A percentile compares a stretch with the other conserved stretches of the same genome.
Evolutionary conservation across 1,140 invertebrate species (phyloP).

Genomic region (Pseudomyrmex gracilis): DNA sequence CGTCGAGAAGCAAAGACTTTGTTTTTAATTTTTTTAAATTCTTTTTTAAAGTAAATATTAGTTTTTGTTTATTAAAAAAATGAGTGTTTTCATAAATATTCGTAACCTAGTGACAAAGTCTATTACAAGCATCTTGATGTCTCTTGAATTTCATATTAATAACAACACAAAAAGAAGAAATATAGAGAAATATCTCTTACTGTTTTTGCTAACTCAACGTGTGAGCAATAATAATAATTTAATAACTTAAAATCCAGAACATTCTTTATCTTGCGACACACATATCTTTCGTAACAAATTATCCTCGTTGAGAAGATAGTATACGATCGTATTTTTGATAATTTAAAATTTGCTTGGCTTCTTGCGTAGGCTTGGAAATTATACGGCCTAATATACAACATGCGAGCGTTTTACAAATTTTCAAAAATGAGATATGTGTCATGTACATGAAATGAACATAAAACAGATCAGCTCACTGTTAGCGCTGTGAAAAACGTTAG

Average conservation of each 20-base stretch:
- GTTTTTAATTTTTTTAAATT: background rate
- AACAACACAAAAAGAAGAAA: slow-evolving; percentile 16
- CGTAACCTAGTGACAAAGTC: background rate
- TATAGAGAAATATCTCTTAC: background rate
- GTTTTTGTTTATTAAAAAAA: background rate
- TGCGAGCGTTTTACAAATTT: background rate
- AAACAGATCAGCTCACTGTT: slow-evolving; percentile 23
- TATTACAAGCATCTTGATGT: background rate
- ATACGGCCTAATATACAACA: background rate
- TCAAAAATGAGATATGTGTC: background rate
- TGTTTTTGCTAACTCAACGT: slow-evolving; percentile 26
- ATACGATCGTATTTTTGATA: background rate
- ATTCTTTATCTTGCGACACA: background rate
- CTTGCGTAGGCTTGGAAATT: background rate
- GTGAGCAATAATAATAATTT: slow-evolving; percentile 12
- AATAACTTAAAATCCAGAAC: slow-evolving; percentile 29
- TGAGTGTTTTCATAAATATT: background rate
- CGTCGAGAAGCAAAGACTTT: background rate
- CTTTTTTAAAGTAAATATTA: background rate
- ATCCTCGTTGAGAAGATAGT: slow-evolving; percentile 12
- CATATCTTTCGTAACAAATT: background rate
- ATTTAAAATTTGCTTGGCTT: background rate
- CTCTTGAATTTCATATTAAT: slow-evolving; percentile 9
- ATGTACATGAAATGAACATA: slow-evolving; percentile 9
- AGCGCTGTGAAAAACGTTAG: background rate